Conservation (phyloP, 2,113 vertebrate species). For the Epinephelus fuscoguttatus region DNA sequence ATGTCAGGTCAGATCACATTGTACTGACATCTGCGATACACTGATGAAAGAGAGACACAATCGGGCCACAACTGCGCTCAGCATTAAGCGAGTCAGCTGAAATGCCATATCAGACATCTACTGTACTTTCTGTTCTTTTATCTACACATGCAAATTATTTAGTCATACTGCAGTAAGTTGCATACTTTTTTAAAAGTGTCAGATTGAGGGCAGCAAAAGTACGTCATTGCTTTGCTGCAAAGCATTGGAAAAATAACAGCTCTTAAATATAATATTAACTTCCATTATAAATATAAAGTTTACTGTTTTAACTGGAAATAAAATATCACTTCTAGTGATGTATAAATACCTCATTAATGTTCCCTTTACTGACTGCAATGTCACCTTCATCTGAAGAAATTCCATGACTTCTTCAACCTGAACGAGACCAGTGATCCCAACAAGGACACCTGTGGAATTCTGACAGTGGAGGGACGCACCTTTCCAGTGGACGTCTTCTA, state of each 20-base stretch:
- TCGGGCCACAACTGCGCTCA: constrained; percentile 44
- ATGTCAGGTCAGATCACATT: constrained; percentile 53
- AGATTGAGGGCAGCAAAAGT: background rate
- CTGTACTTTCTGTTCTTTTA: constrained; percentile 48
- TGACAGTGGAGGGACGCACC: constrained; percentile 94
- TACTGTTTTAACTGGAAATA: too few relatives aligned
- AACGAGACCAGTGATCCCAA: constrained; percentile 92
- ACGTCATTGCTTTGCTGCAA: background rate
- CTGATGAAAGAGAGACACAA: constrained; percentile 65
- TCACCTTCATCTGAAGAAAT: constrained; percentile 88
- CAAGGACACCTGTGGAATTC: constrained; percentile 96
- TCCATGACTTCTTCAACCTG: constrained; percentile 97
- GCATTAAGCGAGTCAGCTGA: constrained; percentile 48
- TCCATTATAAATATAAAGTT: background rate
- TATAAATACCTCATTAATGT: background rate
- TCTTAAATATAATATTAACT: background rate
- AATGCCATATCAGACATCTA: constrained; percentile 56
- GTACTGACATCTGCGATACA: constrained; percentile 57
- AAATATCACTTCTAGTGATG: background rate
- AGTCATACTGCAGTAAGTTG: background rate
- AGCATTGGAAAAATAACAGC: background rate
- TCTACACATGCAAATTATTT: constrained; percentile 27
- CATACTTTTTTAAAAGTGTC: constrained; percentile 18
- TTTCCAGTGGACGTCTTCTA: constrained; percentile 98
- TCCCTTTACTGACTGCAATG: background rate